Evolutionary conservation across 2,113 vertebrate genomes (phyloP).

Genomic region (Lichenostomus cassidix): DNA sequence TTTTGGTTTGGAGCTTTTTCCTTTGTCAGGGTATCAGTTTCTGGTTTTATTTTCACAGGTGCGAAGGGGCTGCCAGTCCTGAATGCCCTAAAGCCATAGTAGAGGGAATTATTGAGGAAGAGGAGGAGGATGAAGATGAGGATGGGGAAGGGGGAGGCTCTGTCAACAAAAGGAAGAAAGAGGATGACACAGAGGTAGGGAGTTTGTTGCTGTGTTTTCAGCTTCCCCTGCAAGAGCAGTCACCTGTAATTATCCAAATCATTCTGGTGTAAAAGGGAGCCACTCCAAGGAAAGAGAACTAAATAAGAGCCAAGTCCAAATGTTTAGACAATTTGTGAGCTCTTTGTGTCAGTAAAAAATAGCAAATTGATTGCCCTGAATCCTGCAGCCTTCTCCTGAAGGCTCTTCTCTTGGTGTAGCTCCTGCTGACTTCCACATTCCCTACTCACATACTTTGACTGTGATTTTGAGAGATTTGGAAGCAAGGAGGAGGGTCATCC

Average conservation of each 20-base stretch:
- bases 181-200: constrained; percentile 90
- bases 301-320: background rate
- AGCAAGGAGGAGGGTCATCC: background rate
- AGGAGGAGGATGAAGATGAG: constrained; percentile 92
- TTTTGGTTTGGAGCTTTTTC: background rate
- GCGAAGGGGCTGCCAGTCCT: constrained; percentile 86
- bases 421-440: background rate
- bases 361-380: background rate
- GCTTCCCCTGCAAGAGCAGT: background rate
- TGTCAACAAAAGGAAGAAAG: constrained; percentile 93
- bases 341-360: background rate
- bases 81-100: constrained; percentile 86
- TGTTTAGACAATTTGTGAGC: background rate
- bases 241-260: background rate
- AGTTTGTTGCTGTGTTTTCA: background rate
- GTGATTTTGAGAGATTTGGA: background rate
- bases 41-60: constrained; percentile 72
- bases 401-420: background rate
- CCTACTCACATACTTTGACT: background rate
- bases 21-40: background rate
- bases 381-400: background rate
- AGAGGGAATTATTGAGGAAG: constrained; percentile 93
- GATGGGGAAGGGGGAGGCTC: constrained; percentile 81
- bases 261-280: background rate
- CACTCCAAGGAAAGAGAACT: background rate